Evolutionary conservation across 1,140 invertebrate genomes (phyloP), one percentile per base, ranked within the genome.

Genomic region (Cydia splendana): DNA sequence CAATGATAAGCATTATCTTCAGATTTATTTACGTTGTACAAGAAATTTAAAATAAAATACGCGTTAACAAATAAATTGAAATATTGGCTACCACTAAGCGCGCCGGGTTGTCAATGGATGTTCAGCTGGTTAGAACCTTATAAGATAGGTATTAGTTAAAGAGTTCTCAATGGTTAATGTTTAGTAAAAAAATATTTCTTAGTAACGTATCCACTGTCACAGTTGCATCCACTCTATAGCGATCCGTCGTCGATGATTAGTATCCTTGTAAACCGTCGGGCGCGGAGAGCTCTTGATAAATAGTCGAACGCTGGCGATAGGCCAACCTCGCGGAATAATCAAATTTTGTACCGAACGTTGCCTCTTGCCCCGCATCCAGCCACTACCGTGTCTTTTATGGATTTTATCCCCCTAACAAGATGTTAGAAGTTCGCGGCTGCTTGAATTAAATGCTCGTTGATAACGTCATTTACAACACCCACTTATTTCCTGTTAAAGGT

Each of bases 261-360:
- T 87, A 89, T 90, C 87, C 86, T 90, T 93, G 88, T 93, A 91
- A 88, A 89, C 82, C 87, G 85, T 88, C 83, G 82, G 81, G 87
- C 81, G 87, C 76, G 53, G 86, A 85, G 87, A 85, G 81, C 81
- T 79, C 83, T 86, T 93, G 89, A 93, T 93, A 93, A 91, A 92
- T 92, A 92, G 91, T 91, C 88, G 79, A 84, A 84, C 84, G 82
- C 85, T 91, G 91, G 90, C 89, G 90, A 90, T 93, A 91, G 90
- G 88, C 91, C 90, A 91, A 91, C 91, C 88, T 91, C 88, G 88
- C 85, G 90, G 91, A 92, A 93, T 91, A 93, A 93, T 92, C 89
- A 90, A 92, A 93, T 93, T 90, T 89, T 80, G 84, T 87, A 82
- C 90, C 89, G 84, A 81, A 87, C 88, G 85, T 80, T 90, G 84